Base-by-base conservation (phyloP, 2,113 vertebrate genomes). In the Mesoclemmys tuberculata region DNA sequence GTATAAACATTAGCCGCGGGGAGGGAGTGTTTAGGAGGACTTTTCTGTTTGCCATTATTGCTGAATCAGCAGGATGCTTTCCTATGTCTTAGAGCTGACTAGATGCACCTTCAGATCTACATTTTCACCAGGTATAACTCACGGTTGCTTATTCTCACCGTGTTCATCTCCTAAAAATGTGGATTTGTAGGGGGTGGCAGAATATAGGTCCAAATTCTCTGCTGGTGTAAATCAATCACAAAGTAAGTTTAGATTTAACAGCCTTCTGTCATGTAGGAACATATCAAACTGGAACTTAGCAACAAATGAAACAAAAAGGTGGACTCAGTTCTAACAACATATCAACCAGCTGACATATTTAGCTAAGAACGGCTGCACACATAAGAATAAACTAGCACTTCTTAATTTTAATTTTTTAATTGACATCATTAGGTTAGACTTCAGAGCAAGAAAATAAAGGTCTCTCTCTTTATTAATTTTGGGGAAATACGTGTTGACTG, bases 331-430 rank as follows among this genome's bases (percentile, higher is more conserved):
- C 5, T 68, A 79, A 90, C 0, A 10, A 2, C 79, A 2, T 4
- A 49, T 26, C 58, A 55, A 84, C 44, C 58, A 75, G 26, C 3
- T 84, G 80, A 35, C 22, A 27, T n/a, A 88, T 95, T 75, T 5
- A 27, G 85, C 41, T 54, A 71, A 88, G 48, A n/a, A 38, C 31
- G 29, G 82, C 80, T 31, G 86, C 77, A 80, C 2, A 64, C 80
- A 9, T 58, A 79, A 27, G 41, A 92, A 92, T 44, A 79, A 88
- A 56, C 41, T 31, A 19, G 58, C 87, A 71, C 19, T 35, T 61
- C 94, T 84, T 94, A 84, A 87, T 78, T 82, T 84, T 94, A 84
- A 87, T 78, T 82, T 46, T 46, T 84, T 94, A 84, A 87, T 78
- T 82, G 79, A 26, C 38, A 12, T 56, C 78, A 31, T 0, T 5